A percentile compares a stretch with the other conserved stretches of the same genome.
phyloP scores from a whole-genome alignment of 2,113 vertebrate species.

The Aegithalos caudatus region DNA sequence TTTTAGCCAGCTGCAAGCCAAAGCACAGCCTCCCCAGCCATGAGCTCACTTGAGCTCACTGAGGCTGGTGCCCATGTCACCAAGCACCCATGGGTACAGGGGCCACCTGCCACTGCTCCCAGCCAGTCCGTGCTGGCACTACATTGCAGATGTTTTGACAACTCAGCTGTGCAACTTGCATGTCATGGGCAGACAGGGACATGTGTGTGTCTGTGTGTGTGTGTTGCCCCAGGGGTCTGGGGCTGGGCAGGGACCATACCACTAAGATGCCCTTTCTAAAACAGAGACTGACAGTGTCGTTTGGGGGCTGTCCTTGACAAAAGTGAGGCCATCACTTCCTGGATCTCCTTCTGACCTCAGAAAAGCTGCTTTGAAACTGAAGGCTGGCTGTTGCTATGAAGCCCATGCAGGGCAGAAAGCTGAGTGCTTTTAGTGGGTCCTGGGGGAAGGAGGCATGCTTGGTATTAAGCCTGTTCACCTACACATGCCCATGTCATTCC shows the following conservation, averaged over 20 bases:
- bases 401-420: neutral
- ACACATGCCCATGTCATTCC: neutral
- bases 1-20: conserved; percentile 13
- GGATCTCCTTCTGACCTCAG: neutral
- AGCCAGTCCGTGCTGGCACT: neutral
- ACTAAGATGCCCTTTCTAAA: neutral
- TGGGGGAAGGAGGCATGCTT: neutral
- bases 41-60: neutral
- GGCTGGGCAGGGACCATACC: accelerated
- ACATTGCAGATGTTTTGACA: neutral
- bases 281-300: neutral
- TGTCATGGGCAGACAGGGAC: accelerated
- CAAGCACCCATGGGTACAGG: neutral
- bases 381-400: neutral
- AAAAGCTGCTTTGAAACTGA: neutral
- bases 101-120: neutral
- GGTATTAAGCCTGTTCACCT: neutral
- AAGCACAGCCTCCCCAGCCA: neutral
- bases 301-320: neutral
- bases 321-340: accelerated
- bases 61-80: neutral
- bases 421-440: neutral
- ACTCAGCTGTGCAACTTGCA: neutral
- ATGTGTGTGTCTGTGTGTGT: accelerated
- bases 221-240: neutral